Evolutionary conservation across 2,113 vertebrate species (phyloP), one percentile per base, ranked within the genome.

Genomic region (Oenanthe oenanthe): DNA sequence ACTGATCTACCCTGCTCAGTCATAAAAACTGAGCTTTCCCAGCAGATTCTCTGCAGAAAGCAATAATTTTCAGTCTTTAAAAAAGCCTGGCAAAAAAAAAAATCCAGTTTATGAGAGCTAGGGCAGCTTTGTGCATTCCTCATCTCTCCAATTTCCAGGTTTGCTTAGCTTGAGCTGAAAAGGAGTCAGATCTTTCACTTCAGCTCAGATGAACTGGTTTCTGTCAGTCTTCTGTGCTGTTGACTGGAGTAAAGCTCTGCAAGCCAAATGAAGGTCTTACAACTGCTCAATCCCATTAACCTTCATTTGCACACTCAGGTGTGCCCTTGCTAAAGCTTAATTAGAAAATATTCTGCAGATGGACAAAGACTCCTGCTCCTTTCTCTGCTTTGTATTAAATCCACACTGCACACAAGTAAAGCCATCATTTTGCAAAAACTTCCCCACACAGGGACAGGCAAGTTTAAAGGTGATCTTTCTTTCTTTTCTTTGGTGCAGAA

Each of bases 241-340:
- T 72, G 87, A 72, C 58, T 53, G 40, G 19, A 73, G 26, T 34
- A 88, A 85, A 96, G 84, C 91, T 89, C 67, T 83, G 67, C 79
- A 85, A 87, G 75, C 57, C 79, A 86, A 86, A 86, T 76, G 42
- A 82, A 92, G 93, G 87, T 89, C 66, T 89, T 68, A 66, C 13
- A 93, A 58, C 74, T 31, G 66, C 78, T 94, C 89, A 88, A 73
- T 91, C 91, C 68, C 91, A 93, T 95, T 94, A 95, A 79, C 50
- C 61, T 85, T 54, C 73, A 68, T 93, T 84, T 84, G 63, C 83
- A 93, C 68, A 38, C 42, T 65, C 25, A 82, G 51, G 29, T 51
- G 29, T 73, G 81, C 42, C 78, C 81, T 88, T 68, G 84, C 50
- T 62, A 61, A 91, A 88, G 89, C 74, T 93, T 85, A 42, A 79